phyloP scores from a whole-genome alignment of 92 coral and sea anemone genomes.

The Scolanthus callimorphus region DNA sequence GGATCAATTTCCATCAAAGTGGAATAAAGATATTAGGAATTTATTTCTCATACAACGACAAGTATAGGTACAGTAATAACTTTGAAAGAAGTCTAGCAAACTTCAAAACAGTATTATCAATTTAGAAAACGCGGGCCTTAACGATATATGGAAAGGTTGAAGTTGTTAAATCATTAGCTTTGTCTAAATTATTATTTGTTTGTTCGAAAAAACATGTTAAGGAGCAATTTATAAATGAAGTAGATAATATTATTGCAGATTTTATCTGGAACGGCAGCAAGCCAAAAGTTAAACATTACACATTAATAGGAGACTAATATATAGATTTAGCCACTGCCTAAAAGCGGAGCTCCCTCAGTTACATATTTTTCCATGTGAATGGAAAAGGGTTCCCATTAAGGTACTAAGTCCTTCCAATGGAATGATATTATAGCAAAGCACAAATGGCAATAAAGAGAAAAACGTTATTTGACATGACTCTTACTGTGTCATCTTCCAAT shows the following conservation, averaged over 20 bases:
- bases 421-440: too few relatives aligned
- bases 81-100: neutral
- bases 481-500: too few relatives aligned
- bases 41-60: slow-evolving; percentile 6
- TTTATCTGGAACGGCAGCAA: slow-evolving; percentile 7
- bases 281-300: slow-evolving; percentile 6
- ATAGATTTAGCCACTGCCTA: too few relatives aligned
- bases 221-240: slow-evolving; percentile 8
- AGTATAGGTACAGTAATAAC: neutral
- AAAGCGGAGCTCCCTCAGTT: too few relatives aligned
- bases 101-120: slow-evolving; percentile 16
- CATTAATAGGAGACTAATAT: slow-evolving; percentile 1
- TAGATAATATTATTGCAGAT: neutral
- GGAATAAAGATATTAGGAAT: slow-evolving; percentile 1
- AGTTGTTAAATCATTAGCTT: slow-evolving; percentile 11
- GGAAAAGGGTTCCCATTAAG: too few relatives aligned
- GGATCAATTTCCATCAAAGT: slow-evolving; percentile 4
- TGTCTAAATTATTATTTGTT: slow-evolving; percentile 6
- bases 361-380: too few relatives aligned
- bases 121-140: slow-evolving; percentile 4
- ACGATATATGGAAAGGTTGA: neutral
- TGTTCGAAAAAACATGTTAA: slow-evolving; percentile 17
- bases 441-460: too few relatives aligned
- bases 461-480: too few relatives aligned
- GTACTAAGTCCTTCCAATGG: too few relatives aligned